Percentiles rank a stretch among this genome's conserved stretches.
These are phyloP conservation scores for crab-eating macaque (Macaca fascicularis) DNA, from an alignment of 2,113 vertebrate genomes.

Conservation along the genomic window DNA sequence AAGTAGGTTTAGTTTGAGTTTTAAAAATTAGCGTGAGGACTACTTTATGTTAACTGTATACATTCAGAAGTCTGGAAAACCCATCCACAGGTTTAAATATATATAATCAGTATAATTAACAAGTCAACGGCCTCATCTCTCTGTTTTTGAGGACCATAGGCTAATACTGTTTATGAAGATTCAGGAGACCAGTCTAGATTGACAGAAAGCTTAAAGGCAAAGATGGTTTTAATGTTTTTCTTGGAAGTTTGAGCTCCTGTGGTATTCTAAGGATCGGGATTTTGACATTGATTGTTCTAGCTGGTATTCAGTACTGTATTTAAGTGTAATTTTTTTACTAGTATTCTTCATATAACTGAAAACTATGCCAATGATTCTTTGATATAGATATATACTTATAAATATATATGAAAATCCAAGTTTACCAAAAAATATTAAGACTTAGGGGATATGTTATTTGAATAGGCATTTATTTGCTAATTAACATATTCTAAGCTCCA, in stretches of 20 bases:
- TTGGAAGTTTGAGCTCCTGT: background rate
- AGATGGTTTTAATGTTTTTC: background rate
- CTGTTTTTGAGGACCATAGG: background rate
- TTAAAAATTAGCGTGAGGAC: constrained; percentile 7
- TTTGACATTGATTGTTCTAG: background rate
- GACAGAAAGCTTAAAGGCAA: background rate
- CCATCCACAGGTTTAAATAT: background rate
- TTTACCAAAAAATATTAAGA: background rate
- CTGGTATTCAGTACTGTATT: background rate
- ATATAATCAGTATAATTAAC: background rate
- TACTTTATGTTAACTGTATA: background rate
- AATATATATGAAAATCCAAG: background rate
- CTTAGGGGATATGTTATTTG: background rate
- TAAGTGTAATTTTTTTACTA: background rate
- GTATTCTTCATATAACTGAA: background rate
- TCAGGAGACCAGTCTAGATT: background rate
- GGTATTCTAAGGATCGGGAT: background rate
- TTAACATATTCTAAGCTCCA: background rate
- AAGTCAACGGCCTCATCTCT: background rate
- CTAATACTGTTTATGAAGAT: background rate
- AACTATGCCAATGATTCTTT: background rate
- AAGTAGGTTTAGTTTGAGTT: background rate
- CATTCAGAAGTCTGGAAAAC: background rate
- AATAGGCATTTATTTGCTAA: background rate
- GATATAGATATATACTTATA: background rate